A percentile compares a stretch with the other conserved stretches of the same genome.
These are phyloP conservation scores for Herminia tarsipennalis DNA, from an alignment of 2,888 invertebrate genomes.

Conservation along the genomic window DNA sequence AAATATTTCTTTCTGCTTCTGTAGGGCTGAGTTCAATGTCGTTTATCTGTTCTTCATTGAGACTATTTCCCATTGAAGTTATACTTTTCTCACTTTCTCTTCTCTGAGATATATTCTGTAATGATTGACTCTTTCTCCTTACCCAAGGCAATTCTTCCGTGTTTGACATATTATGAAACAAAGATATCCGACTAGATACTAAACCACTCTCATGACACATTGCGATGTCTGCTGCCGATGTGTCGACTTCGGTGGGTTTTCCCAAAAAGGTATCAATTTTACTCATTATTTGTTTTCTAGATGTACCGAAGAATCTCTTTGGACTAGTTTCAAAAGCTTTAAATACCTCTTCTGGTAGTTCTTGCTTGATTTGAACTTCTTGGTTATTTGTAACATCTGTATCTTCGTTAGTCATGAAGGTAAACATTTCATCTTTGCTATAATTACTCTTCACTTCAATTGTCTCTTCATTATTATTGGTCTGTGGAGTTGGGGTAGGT, in stretches of 20 bases:
- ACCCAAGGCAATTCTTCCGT: conserved; percentile 64
- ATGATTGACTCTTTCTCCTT: conserved; percentile 63
- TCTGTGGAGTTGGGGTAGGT: background rate
- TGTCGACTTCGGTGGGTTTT: conserved; percentile 58
- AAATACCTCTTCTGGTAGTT: conserved; percentile 78
- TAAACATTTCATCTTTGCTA: conserved; percentile 1
- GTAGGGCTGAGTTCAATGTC: conserved; percentile 8
- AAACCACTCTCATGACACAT: conserved; percentile 71
- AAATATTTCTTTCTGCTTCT: conserved; percentile 1
- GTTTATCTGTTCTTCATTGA: conserved; percentile 10
- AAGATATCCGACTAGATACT: conserved; percentile 79
- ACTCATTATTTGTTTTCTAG: conserved; percentile 76
- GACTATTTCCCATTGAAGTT: conserved; percentile 23
- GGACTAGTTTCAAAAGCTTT: conserved; percentile 82
- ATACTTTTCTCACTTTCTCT: conserved; percentile 48
- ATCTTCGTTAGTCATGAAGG: conserved; percentile 1
- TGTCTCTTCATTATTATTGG: background rate
- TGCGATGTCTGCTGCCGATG: conserved; percentile 47
- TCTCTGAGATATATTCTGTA: conserved; percentile 62
- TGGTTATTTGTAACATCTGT: background rate
- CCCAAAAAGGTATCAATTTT: conserved; percentile 78
- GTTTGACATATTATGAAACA: conserved; percentile 75
- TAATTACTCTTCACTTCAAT: background rate
- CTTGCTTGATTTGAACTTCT: conserved; percentile 60
- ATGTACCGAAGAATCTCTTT: conserved; percentile 80